Base-by-base conservation (phyloP, 2,797 vertebrate genomes). In the Anabas testudineus region DNA sequence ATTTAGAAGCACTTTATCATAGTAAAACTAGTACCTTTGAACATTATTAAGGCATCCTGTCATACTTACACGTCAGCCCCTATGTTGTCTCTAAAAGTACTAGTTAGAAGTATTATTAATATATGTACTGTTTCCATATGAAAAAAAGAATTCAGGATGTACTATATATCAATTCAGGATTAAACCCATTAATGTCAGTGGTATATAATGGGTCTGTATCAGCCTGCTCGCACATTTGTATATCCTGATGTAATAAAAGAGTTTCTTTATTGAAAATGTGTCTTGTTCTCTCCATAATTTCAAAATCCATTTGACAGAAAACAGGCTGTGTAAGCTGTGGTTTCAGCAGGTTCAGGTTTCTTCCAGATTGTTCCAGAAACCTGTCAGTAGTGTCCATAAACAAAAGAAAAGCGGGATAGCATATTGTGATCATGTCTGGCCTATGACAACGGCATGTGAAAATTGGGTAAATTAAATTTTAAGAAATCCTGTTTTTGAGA, bases 241-340 rank as follows among this genome's bases (percentile, higher is more conserved):
- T 83, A 80, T 79, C 71, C 78, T 86, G 61, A 80, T 83, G 49
- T 81, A 93, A 91, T 93, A 92, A 93, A 30, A 92, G 48, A 78
- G 36, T 79, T 70, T 48, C 69, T 84, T 80, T 80, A 80, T 67
- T 83, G 61, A 81, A 80, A 67, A 32, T n/a, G 16, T 78, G 55
- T 46, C 14, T 60, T 63, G 28, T 60, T 80, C 8, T 74, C 19
- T 75, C 32, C 13, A 41, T 76, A 45, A 55, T 28, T 34, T 8
- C 0, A n/a, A n/a, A 6, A 10, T 32, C 3, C 37, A 39, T 15
- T 39, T 1, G 1, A 16, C 14, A 66, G 37, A 32, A 22, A 36
- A 4, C 43, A 47, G 19, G 5, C 21, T 34, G n/a, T 59, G 28
- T 45, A 24, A 67, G 1, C 37, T 54, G 19, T 72, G 34, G 21